Conservation (phyloP, 2,888 invertebrate species). For the Zele albiditarsus region DNA sequence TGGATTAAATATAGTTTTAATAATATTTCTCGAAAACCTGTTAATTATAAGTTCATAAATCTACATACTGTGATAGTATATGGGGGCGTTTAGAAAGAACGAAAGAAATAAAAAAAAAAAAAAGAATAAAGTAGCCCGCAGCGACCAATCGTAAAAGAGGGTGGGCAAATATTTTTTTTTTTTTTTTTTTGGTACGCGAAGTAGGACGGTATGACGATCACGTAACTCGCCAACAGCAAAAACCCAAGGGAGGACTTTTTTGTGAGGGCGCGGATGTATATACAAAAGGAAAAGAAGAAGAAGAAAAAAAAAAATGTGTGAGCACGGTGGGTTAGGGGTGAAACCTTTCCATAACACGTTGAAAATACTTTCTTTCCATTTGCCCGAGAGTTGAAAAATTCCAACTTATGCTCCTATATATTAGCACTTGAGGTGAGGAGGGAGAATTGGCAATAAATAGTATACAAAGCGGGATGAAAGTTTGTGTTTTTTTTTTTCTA, state of each 20-base stretch:
- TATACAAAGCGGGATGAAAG: constrained; percentile 30
- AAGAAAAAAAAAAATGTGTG: constrained; percentile 26
- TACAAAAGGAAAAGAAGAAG: constrained; percentile 23
- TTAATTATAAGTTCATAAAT: constrained; percentile 2
- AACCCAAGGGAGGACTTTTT: constrained; percentile 56
- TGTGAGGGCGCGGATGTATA: constrained; percentile 42
- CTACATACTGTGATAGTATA: not conserved
- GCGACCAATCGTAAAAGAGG: constrained; percentile 2
- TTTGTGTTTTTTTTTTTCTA: constrained; percentile 53
- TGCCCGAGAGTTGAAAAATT: constrained; percentile 36
- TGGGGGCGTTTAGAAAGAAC: not conserved
- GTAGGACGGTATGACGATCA: constrained; percentile 48
- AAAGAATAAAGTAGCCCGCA: not conserved
- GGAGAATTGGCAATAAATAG: constrained; percentile 56
- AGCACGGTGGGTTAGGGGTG: constrained; percentile 50
- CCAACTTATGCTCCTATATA: not conserved
- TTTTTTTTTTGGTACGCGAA: not conserved
- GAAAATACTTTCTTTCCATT: constrained; percentile 50
- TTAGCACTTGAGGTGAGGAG: constrained; percentile 11
- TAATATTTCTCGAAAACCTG: not conserved
- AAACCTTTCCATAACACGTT: constrained; percentile 49
- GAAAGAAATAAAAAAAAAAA: not conserved
- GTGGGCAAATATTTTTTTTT: not conserved
- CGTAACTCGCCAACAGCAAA: constrained; percentile 48
- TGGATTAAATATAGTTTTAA: not conserved